Conservation (phyloP, 2,797 vertebrate species). For the Alcedo atthis region DNA sequence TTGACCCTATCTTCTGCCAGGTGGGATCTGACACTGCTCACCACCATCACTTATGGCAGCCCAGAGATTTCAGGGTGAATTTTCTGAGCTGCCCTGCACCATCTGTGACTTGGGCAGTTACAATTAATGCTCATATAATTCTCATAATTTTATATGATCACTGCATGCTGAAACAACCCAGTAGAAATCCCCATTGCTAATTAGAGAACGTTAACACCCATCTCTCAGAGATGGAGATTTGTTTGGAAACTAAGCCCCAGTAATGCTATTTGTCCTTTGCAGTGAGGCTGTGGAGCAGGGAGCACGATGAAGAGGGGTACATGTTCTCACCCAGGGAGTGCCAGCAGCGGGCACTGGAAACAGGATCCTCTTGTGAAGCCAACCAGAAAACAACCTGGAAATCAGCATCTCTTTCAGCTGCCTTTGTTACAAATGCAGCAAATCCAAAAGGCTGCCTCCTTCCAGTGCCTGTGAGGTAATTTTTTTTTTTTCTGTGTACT, state of each 20-base stretch:
- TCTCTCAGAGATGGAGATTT: neutral
- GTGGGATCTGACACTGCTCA: fast-evolving
- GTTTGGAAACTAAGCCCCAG: neutral
- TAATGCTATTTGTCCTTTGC: neutral
- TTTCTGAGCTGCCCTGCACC: neutral
- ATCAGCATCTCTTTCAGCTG: neutral
- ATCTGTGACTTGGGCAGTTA: neutral
- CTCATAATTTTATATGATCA: neutral
- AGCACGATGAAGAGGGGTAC: fast-evolving
- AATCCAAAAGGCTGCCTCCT: neutral
- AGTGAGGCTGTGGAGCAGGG: fast-evolving
- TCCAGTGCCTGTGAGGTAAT: neutral
- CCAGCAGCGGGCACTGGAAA: fast-evolving
- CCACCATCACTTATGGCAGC: neutral
- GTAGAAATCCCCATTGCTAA: neutral
- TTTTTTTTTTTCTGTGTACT: neutral
- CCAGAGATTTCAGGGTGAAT: neutral
- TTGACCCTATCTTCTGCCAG: neutral
- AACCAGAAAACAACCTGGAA: neutral
- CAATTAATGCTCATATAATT: fast-evolving
- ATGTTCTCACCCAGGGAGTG: fast-evolving
- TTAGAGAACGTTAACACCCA: neutral
- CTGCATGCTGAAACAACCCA: neutral
- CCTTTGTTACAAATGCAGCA: neutral
- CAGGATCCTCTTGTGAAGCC: neutral